Percentiles rank a stretch among this genome's conserved stretches.
Evolutionary conservation across 92 coral and sea anemone species (phyloP).

Genomic region (Parazoanthus darwini): DNA sequence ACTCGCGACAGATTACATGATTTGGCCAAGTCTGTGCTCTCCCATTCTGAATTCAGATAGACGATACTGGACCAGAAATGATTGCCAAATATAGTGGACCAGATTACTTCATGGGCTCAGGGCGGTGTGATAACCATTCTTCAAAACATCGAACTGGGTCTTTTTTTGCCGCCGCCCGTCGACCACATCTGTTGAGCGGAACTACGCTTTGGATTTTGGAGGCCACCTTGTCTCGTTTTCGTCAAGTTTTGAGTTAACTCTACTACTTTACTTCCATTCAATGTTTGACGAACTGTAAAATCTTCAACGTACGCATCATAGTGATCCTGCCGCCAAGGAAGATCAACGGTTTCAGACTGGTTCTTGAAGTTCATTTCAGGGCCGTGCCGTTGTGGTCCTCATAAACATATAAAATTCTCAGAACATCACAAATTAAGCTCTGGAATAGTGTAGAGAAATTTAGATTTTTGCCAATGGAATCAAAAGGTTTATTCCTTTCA

Average conservation of each 20-base stretch:
- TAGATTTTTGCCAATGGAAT: too few species aligned
- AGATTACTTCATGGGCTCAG: conserved; percentile 37
- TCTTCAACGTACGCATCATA: conserved; percentile 52
- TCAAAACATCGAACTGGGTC: conserved; percentile 55
- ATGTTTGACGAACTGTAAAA: conserved; percentile 4
- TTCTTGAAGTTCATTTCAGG: conserved; percentile 31
- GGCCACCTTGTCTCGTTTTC: conserved; percentile 51
- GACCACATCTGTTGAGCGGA: conserved; percentile 58
- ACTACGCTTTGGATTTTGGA: too few species aligned
- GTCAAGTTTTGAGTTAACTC: too few species aligned
- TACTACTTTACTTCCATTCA: conserved; percentile 50
- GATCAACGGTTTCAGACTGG: conserved; percentile 42
- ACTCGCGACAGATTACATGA: too few species aligned
- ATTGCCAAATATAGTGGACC: conserved; percentile 46
- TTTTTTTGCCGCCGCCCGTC: conserved; percentile 53
- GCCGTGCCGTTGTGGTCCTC: conserved; percentile 29
- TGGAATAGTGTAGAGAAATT: too few species aligned
- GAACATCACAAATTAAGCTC: too few species aligned
- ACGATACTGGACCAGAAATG: too few species aligned
- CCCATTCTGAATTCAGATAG: too few species aligned
- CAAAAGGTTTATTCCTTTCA: too few species aligned
- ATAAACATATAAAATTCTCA: too few species aligned
- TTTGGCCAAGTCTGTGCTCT: too few species aligned
- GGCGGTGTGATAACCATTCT: conserved; percentile 41
- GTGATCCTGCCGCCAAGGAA: conserved; percentile 62